Evolutionary conservation across 2,888 invertebrate species (phyloP), one percentile per base, ranked within the genome.

Genomic region (Sthenelais limicola): DNA sequence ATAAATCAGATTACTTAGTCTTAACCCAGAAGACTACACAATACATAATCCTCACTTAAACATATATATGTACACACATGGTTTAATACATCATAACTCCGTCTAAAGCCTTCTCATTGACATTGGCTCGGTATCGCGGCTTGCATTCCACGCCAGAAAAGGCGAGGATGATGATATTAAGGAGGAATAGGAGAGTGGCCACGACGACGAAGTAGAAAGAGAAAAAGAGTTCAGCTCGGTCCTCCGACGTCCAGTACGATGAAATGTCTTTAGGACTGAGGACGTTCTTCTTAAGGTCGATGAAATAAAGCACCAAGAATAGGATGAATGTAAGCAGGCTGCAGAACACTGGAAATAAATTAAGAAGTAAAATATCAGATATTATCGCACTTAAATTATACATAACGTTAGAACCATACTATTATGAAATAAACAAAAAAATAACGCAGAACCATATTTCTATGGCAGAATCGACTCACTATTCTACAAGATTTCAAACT

Each of bases 51-150:
- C n/a, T n/a, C n/a, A n/a, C n/a, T n/a, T n/a, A n/a, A n/a, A n/a
- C n/a, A n/a, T n/a, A n/a, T n/a, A 43, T 43, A 9, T 12, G 9
- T 43, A 43, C 9, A 43, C 12, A 43, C 43, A 12, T 9, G 21
- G 18, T 33, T 74, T 62, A 74, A 32, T 73, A 75, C 73, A 73
- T 73, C 73, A 75, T 75, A 21, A 73, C 73, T 1, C 75, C 75
- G 32, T 75, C 75, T 38, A 73, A 26, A 1, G 75, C 43, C 43
- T 75, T 75, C 30, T 56, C 48, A 38, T 68, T 72, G 26, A 74
- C 35, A 33, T 75, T 68, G 21, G 26, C 56, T 12, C 47, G 43
- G 71, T 75, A 73, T 3, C 62, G 15, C 7, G 52, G 43, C 18
- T 32, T 15, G 48, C 48, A 73, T 4, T 73, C 49, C 9, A 71